These are phyloP conservation scores for Scaptomyza graminum DNA, from an alignment of 1,140 invertebrate genomes.

Conservation along the genomic window DNA sequence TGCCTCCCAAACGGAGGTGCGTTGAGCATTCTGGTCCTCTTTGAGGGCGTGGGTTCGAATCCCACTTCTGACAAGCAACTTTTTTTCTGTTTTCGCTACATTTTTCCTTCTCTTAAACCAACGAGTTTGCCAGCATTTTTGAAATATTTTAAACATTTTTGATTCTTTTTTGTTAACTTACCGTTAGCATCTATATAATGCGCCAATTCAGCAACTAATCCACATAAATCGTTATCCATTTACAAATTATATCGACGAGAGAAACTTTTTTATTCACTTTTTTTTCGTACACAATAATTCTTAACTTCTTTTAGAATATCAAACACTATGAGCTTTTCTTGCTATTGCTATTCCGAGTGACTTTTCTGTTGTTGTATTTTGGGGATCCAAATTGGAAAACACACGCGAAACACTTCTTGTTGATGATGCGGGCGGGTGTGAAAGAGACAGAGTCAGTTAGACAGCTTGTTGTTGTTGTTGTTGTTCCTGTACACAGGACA, in stretches of 20 bases:
- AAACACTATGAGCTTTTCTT: slow-evolving; percentile 4
- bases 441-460: slow-evolving; percentile 19
- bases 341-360: neutral
- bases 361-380: slow-evolving; percentile 5
- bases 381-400: neutral
- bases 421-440: slow-evolving; percentile 1
- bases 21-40: slow-evolving; percentile 90
- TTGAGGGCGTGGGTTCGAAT: slow-evolving; percentile 94
- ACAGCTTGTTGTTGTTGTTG: slow-evolving; percentile 11
- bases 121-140: slow-evolving; percentile 30
- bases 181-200: slow-evolving; percentile 70
- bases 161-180: slow-evolving; percentile 54
- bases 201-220: slow-evolving; percentile 72
- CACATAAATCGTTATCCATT: slow-evolving; percentile 70
- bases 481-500: slow-evolving; percentile 28
- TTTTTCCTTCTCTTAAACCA: slow-evolving; percentile 2
- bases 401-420: neutral
- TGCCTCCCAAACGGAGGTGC: too few relatives aligned
- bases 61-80: slow-evolving; percentile 90
- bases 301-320: neutral
- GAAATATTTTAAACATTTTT: too few relatives aligned
- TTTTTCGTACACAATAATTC: neutral
- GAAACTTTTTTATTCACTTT: slow-evolving; percentile 1
- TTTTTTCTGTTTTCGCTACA: neutral
- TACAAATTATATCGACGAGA: slow-evolving; percentile 20